Percentiles rank a stretch among this genome's conserved stretches.
phyloP scores from a whole-genome alignment of 2,797 vertebrate genomes.

The Cynopterus sphinx region DNA sequence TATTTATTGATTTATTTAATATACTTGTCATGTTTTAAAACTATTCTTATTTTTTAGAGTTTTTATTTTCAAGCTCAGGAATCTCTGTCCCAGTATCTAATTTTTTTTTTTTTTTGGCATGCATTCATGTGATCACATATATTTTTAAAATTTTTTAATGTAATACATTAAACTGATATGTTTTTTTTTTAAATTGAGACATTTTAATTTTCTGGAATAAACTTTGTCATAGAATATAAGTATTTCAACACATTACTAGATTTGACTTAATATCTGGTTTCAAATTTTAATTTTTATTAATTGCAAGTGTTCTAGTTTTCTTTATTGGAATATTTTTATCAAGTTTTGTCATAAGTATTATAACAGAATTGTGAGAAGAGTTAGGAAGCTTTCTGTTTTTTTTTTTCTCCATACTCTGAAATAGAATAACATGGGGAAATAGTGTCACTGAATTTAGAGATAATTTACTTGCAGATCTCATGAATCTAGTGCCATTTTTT shows the following conservation, averaged over 20 bases:
- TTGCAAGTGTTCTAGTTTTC: background rate
- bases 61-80: background rate
- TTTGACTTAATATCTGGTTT: slow-evolving; percentile 9
- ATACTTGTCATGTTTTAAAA: background rate
- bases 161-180: background rate
- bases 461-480: background rate
- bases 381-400: background rate
- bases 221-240: background rate
- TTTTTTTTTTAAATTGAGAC: slow-evolving; percentile 14
- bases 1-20: background rate
- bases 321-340: background rate
- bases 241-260: background rate
- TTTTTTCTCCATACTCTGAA: background rate
- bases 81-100: background rate
- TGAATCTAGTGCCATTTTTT: slow-evolving; percentile 12
- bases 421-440: background rate
- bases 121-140: background rate
- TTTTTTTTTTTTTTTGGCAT: background rate
- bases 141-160: background rate
- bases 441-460: background rate
- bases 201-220: background rate
- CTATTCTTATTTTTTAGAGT: background rate
- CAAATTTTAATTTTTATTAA: slow-evolving; percentile 40
- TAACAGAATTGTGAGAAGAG: background rate
- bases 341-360: background rate